Base-by-base conservation (phyloP, 2,797 vertebrate genomes). In the Vespertilio murinus region DNA sequence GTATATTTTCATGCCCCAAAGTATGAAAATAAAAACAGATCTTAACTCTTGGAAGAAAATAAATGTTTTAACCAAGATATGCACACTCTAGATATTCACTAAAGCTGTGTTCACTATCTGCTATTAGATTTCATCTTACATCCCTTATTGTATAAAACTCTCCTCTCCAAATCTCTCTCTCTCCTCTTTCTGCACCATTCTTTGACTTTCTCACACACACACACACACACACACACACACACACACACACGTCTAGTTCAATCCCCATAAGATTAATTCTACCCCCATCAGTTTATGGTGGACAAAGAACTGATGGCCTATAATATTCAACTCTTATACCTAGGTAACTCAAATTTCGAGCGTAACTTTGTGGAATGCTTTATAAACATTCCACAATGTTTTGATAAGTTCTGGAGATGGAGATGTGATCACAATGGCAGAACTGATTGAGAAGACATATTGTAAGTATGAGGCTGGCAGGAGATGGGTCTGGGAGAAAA, bases 21-120 rank as follows among this genome's bases (percentile, higher is more conserved):
- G 49, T 94, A 92, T 94, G 79, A 95, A 95, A 96, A 92, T 92
- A 90, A 94, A 93, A 95, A 70, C 71, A 78, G 33, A 81, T 90
- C 73, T 92, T 85, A 94, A 94, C 78, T 88, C 49, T 85, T 74
- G 33, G 38, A 92, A 88, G 86, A 95, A 97, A 95, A 85, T 67
- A 92, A 96, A 56, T 14, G 92, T 81, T 18, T 89, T 90, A 93
- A 88, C 54, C 16, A 95, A 78, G 52, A 82, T 90, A 74, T 61
- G 71, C 3, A 59, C 70, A 77, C 9, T 89, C 40, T 54, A 92
- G 18, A 88, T 88, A 90, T 12, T 89, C 78, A 85, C 13, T 82
- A 90, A 95, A 85, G 23, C 67, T 77, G 33, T 71, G 45, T 80
- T 90, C 45, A 87, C 33, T 81, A 14, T 59, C 33, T 87, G 20